Conservation (phyloP, 2,113 vertebrate species). For the Syngnathus floridae region DNA sequence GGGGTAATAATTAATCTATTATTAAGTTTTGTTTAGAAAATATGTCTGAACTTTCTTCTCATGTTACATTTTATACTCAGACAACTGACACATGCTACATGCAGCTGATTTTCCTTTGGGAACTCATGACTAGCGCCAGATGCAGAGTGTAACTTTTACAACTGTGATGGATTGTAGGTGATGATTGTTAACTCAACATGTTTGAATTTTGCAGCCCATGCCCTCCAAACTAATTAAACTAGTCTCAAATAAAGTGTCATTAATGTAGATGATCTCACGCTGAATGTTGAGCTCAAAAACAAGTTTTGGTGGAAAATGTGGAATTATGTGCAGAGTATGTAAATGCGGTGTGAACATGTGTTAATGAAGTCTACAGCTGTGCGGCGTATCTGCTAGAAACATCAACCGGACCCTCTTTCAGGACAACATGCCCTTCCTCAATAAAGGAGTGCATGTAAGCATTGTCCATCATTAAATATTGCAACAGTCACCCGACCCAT, state of each 20-base stretch:
- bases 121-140: not conserved
- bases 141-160: slow-evolving; percentile 7
- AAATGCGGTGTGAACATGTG: slow-evolving; percentile 27
- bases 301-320: slow-evolving; percentile 13
- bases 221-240: slow-evolving; percentile 15
- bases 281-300: slow-evolving; percentile 18
- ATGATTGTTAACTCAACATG: slow-evolving; percentile 10
- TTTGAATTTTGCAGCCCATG: not conserved
- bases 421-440: slow-evolving; percentile 52
- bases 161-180: not conserved
- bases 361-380: slow-evolving; percentile 62
- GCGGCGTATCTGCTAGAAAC: slow-evolving; percentile 52
- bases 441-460: slow-evolving; percentile 48
- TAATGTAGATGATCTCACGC: slow-evolving; percentile 38
- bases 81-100: slow-evolving; percentile 22
- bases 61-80: not conserved
- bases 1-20: not conserved
- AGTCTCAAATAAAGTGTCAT: slow-evolving; percentile 25
- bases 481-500: slow-evolving; percentile 26
- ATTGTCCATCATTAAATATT: slow-evolving; percentile 41
- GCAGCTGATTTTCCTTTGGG: slow-evolving; percentile 8
- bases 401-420: slow-evolving; percentile 47
- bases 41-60: not conserved
- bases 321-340: slow-evolving; percentile 42
- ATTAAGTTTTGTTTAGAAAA: not conserved